phyloP scores from a whole-genome alignment of 1,140 invertebrate genomes.

The Drosophila pandora region DNA sequence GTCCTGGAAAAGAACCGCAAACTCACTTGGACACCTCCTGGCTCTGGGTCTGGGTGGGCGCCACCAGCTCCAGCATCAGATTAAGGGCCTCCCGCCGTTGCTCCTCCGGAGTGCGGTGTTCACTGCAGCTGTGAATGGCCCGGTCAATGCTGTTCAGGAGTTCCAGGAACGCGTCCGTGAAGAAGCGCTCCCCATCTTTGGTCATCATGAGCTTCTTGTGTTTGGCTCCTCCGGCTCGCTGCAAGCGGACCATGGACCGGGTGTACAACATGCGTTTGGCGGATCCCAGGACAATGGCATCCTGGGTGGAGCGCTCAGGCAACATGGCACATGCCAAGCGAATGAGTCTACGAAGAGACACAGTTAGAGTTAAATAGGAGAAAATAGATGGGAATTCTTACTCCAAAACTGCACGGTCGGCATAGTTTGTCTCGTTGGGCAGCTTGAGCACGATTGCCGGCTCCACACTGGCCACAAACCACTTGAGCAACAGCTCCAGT shows the following conservation, averaged over 20 bases:
- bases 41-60: conserved; percentile 71
- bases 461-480: conserved; percentile 91
- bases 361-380: background rate
- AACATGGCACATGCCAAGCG: conserved; percentile 67
- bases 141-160: conserved; percentile 64
- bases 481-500: conserved; percentile 89
- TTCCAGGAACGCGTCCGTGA: conserved; percentile 59
- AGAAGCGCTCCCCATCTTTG: conserved; percentile 69
- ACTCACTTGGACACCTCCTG: conserved; percentile 75
- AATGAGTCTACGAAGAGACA: conserved; percentile 46
- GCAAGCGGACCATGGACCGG: conserved; percentile 61
- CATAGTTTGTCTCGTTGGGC: conserved; percentile 79
- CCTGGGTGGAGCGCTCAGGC: conserved; percentile 48
- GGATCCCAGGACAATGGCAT: conserved; percentile 42
- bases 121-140: conserved; percentile 43
- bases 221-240: conserved; percentile 67
- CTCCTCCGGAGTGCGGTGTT: conserved; percentile 56
- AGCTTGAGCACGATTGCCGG: conserved; percentile 87
- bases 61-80: conserved; percentile 73
- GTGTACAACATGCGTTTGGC: conserved; percentile 78
- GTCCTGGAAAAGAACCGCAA: background rate
- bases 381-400: conserved; percentile 68
- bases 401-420: conserved; percentile 84
- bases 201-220: conserved; percentile 68
- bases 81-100: conserved; percentile 74